Base-by-base conservation (phyloP, 1,140 invertebrate species). In the Stegodyphus dumicola region DNA sequence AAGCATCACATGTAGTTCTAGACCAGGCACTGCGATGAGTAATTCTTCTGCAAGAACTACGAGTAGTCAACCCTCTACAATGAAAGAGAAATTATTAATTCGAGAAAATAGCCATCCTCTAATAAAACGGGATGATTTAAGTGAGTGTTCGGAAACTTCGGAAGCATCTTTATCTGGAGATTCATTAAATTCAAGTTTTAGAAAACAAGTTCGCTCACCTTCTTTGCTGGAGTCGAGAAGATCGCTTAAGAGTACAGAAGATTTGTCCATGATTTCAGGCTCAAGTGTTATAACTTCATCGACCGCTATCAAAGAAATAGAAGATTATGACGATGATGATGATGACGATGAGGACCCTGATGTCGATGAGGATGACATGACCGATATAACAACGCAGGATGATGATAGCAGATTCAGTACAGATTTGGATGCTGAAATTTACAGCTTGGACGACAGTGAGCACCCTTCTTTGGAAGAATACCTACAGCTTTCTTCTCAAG, bases 401-500 rank as follows among this genome's bases (percentile, higher is more conserved):
- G 83, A 85, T 51, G 84, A 86, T 13, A 86, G 84, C 13, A 48
- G 84, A 15, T 48, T 86, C 18, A 86, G 84, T n/a, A 86, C 84
- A 0, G 84, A 86, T 70, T 53, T 86, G 7, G 84, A 86, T 66
- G 54, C 15, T 4, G 75, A 86, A 65, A 73, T 64, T 9, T 78
- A 54, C 18, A 71, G 75, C 52, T 51, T 77, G 18, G 84, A 86
- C 17, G 84, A 86, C 9, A 80, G 85, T 18, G 85, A 86, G 10
- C 78, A 87, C 49, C 86, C 86, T 6, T 87, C 86, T 1, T 33
- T 87, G 18, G 86, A 87, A 71, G 86, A 87, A 65, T 87, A 87
- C 18, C 56, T 87, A n/a, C 78, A 87, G n/a, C 17, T 87, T 7
- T 87, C 86, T 4, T 51, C 77, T 52, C 77, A 79, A 53, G 78